Evolutionary conservation across 2,113 vertebrate genomes (phyloP).

Genomic region (Ahaetulla prasina): DNA sequence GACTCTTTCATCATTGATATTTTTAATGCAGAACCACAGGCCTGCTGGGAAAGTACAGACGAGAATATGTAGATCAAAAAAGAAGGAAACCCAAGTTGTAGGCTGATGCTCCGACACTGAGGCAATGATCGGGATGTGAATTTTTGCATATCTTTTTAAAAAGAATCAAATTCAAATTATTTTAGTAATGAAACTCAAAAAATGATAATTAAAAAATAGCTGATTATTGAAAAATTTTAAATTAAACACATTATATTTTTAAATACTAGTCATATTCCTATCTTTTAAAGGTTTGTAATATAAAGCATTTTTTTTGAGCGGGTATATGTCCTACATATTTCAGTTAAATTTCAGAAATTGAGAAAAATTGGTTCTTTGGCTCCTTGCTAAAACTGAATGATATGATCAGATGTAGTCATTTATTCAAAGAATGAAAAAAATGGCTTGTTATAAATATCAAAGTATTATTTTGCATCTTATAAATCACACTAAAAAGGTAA

Average conservation of each 20-base stretch:
- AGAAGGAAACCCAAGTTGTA: conserved; percentile 98
- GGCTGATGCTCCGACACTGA: conserved; percentile 98
- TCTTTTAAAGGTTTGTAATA: background rate
- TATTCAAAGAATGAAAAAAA: background rate
- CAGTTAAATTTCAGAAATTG: background rate
- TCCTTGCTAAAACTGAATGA: background rate
- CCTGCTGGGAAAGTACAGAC: conserved; percentile 98
- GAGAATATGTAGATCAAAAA: conserved; percentile 99
- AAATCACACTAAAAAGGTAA: background rate
- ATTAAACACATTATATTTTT: background rate
- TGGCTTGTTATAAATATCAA: background rate
- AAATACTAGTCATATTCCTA: background rate
- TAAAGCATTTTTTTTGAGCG: background rate
- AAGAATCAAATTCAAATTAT: background rate
- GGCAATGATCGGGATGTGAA: conserved; percentile 99
- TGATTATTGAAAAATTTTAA: background rate
- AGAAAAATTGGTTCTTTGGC: background rate
- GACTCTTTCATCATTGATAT: conserved; percentile 94
- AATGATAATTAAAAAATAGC: background rate
- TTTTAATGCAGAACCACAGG: conserved; percentile 99
- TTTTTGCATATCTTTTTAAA: conserved; percentile 89
- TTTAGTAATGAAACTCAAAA: background rate
- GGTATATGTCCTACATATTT: background rate
- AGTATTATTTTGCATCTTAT: background rate
- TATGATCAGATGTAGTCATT: background rate